Conservation (phyloP, 2,888 invertebrate species). For the Nasonovia ribisnigri region DNA sequence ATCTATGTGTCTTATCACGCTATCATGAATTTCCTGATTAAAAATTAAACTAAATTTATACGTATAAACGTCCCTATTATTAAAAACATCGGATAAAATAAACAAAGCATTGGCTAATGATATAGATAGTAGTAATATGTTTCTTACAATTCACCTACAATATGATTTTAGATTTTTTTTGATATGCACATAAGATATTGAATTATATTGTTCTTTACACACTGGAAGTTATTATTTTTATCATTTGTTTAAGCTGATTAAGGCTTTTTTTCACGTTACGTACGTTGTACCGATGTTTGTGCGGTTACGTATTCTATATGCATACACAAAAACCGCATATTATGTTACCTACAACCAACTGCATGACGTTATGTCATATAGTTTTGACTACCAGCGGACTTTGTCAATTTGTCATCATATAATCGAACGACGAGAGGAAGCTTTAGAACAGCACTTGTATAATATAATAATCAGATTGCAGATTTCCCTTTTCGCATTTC, state of each 20-base stretch:
- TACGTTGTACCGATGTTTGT: neutral
- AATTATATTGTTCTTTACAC: neutral
- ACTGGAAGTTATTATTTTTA: neutral
- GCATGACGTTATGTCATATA: neutral
- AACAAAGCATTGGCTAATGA: neutral
- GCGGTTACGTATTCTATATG: neutral
- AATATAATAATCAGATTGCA: conserved; percentile 1
- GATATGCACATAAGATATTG: neutral
- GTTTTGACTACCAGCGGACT: neutral
- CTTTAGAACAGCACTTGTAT: neutral
- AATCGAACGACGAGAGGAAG: conserved; percentile 8
- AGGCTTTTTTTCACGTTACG: neutral
- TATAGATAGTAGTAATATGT: no score
- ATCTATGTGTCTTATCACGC: neutral
- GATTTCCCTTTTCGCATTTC: conserved; percentile 50
- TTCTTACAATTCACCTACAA: neutral
- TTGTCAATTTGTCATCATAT: neutral
- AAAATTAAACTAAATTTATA: neutral
- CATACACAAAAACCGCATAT: neutral
- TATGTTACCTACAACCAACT: neutral
- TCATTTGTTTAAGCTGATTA: neutral
- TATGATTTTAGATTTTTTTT: neutral
- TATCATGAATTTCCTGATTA: neutral
- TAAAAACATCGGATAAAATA: neutral
- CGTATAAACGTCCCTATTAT: neutral